Conservation (phyloP, 1,140 invertebrate genomes). For the Drosophila triauraria region DNA sequence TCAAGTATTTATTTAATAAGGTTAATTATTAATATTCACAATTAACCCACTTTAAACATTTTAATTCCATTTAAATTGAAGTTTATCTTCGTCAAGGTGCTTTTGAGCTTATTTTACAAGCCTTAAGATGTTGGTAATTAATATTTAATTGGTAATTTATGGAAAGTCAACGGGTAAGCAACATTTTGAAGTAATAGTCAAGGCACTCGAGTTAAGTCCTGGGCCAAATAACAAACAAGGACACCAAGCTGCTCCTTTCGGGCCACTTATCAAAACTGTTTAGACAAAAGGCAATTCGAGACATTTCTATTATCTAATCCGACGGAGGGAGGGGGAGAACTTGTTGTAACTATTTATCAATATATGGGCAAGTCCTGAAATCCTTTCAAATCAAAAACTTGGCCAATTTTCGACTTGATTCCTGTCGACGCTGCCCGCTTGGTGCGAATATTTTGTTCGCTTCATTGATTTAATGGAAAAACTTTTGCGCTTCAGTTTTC, state of each 20-base stretch:
- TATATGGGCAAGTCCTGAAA: constrained; percentile 12
- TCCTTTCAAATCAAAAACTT: constrained; percentile 53
- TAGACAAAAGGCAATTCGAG: constrained; percentile 11
- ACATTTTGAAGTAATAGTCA: not conserved
- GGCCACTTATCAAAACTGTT: constrained; percentile 9
- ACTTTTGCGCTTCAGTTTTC: constrained; percentile 60
- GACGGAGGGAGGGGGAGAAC: not conserved
- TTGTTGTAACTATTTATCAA: constrained; percentile 14
- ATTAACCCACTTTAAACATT: not conserved
- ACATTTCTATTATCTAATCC: constrained; percentile 28
- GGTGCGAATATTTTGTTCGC: constrained; percentile 77
- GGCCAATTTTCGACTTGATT: constrained; percentile 56
- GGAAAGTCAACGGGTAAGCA: not conserved
- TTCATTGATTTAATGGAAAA: constrained; percentile 83
- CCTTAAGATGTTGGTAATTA: not conserved
- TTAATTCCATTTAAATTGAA: not conserved
- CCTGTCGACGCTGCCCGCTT: constrained; percentile 45
- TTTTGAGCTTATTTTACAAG: not conserved
- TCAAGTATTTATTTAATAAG: no score
- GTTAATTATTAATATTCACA: not conserved
- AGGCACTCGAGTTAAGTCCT: not conserved
- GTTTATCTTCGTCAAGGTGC: not conserved
- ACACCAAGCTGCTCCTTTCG: no score
- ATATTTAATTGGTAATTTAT: constrained; percentile 7
- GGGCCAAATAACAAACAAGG: no score